These are phyloP conservation scores for Brachypteracias leptosomus DNA, from an alignment of 2,113 vertebrate species.

Conservation along the genomic window DNA sequence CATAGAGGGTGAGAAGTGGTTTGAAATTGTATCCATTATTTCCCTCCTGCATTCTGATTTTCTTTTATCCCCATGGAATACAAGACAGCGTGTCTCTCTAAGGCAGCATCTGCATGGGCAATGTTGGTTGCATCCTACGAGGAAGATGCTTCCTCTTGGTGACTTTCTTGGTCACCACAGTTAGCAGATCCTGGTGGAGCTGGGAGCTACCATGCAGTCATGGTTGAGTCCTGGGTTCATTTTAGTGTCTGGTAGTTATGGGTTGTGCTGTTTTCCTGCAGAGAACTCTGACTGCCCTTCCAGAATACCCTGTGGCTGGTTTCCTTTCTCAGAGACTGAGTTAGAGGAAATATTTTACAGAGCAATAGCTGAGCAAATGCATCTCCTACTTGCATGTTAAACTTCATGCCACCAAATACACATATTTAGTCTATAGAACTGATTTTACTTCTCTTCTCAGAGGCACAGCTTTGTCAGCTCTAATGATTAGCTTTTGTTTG, in stretches of 20 bases:
- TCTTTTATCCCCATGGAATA: not conserved
- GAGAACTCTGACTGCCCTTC: not conserved
- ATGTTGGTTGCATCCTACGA: not conserved
- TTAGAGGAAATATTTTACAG: not conserved
- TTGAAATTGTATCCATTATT: not conserved
- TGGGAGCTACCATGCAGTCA: not conserved
- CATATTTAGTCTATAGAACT: not conserved
- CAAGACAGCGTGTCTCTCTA: rapidly evolving
- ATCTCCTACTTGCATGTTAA: not conserved
- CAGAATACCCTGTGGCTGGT: not conserved
- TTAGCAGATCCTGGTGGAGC: not conserved
- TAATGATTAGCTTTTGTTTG: constrained; percentile 1
- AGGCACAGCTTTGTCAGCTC: constrained; percentile 4
- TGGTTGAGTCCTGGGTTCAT: not conserved
- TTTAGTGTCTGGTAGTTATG: not conserved
- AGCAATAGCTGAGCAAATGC: not conserved
- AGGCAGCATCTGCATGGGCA: not conserved
- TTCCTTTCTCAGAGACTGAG: not conserved
- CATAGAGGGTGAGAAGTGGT: not conserved
- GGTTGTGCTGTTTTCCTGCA: not conserved
- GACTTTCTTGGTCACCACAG: not conserved
- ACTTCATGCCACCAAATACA: not conserved
- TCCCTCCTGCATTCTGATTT: not conserved
- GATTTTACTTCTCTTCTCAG: constrained; percentile 5
- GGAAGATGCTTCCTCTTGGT: not conserved